Evolutionary conservation across 2,888 invertebrate genomes (phyloP).

Genomic region (Napeogenes sylphis): DNA sequence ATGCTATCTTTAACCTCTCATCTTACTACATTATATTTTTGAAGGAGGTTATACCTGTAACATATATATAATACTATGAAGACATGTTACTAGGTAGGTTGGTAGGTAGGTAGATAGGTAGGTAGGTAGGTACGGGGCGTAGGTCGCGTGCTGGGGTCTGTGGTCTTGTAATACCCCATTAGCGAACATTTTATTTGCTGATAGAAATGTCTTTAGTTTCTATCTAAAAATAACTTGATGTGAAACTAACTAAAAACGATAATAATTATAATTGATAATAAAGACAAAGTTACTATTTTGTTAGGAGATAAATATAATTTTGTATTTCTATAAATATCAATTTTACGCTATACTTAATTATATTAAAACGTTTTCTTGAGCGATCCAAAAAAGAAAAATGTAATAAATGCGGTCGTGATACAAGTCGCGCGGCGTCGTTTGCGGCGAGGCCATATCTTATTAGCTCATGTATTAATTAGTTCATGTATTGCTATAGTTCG

Average conservation of each 20-base stretch:
- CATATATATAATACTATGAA: too few relatives aligned
- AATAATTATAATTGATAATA: too few relatives aligned
- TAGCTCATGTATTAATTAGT: conserved; percentile 26
- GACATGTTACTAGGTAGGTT: too few relatives aligned
- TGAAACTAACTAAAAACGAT: background rate
- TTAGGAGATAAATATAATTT: background rate
- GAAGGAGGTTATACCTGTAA: background rate
- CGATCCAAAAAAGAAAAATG: conserved; percentile 2
- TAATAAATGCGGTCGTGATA: conserved; percentile 22
- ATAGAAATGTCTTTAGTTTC: background rate
- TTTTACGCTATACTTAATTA: background rate
- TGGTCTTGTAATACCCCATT: conserved; percentile 36
- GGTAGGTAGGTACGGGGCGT: too few relatives aligned
- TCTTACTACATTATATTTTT: background rate
- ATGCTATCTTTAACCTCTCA: conserved; percentile 27
- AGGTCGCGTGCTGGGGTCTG: conserved; percentile 67
- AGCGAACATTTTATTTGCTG: conserved; percentile 4
- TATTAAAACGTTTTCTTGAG: background rate
- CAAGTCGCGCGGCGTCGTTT: conserved; percentile 63
- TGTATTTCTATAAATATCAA: background rate
- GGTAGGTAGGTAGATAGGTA: too few relatives aligned
- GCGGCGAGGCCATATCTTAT: conserved; percentile 39
- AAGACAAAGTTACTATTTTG: background rate
- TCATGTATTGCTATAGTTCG: conserved; percentile 23
- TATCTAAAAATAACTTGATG: background rate